Percentiles rank a stretch among this genome's conserved stretches.
Evolutionary conservation across 2,797 vertebrate genomes (phyloP).

Genomic region (Hoplostethus atlanticus): DNA sequence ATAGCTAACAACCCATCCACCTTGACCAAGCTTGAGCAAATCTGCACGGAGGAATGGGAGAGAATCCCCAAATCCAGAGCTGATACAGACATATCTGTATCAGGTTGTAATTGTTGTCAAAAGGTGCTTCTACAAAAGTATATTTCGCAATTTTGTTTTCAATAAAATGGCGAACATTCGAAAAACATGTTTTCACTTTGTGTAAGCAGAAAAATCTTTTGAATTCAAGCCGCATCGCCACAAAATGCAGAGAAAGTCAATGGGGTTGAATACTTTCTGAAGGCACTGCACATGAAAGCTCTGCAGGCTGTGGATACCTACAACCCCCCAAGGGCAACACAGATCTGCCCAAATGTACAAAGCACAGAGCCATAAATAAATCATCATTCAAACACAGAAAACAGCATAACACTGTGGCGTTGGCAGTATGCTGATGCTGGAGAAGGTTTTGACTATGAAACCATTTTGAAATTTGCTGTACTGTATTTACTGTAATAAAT

Average conservation of each 20-base stretch:
- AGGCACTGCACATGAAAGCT: no score
- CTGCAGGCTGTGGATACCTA: conserved; percentile 5
- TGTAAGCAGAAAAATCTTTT: no score
- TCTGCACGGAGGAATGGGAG: conserved; percentile 20
- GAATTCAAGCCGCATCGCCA: no score
- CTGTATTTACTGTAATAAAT: no score
- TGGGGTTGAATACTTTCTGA: no score
- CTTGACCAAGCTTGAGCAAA: conserved; percentile 4
- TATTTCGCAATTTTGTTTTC: no score
- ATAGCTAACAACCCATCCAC: background rate
- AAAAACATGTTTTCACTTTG: no score
- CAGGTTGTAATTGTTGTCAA: conserved; percentile 12
- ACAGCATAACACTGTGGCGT: background rate
- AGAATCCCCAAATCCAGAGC: conserved; percentile 20
- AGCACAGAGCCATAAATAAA: conserved; percentile 21
- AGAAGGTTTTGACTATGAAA: background rate
- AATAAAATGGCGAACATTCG: no score
- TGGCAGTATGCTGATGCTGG: background rate
- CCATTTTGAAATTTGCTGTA: no score
- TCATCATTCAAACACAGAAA: conserved; percentile 23
- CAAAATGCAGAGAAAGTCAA: no score
- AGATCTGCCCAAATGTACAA: conserved; percentile 15
- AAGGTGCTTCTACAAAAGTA: background rate
- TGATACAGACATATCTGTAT: conserved; percentile 23
- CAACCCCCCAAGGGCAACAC: background rate